Percentiles rank a stretch among this genome's conserved stretches.
Conservation (phyloP, 2,888 invertebrate genomes). For the Plagodis dolabraria region DNA sequence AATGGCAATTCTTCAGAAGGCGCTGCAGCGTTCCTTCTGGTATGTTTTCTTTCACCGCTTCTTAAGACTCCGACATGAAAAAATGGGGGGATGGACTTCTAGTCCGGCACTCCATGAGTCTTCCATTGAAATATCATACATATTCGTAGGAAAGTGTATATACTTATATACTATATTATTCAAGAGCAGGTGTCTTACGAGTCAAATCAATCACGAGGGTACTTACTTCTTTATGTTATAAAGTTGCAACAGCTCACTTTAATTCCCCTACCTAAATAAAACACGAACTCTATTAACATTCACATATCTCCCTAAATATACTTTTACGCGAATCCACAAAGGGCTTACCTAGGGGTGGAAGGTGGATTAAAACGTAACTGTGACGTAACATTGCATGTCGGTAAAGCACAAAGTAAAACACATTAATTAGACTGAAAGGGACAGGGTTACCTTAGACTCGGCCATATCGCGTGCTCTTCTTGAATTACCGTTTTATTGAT, state of each 20-base stretch:
- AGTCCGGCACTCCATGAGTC: too few species aligned
- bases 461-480: constrained; percentile 77
- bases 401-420: constrained; percentile 59
- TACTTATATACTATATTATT: too few species aligned
- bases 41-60: too few species aligned
- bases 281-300: constrained; percentile 6
- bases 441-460: constrained; percentile 69
- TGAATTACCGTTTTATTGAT: constrained; percentile 78
- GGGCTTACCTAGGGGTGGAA: neutral
- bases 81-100: too few species aligned
- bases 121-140: too few species aligned
- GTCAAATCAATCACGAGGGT: neutral
- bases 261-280: neutral
- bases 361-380: constrained; percentile 27
- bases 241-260: neutral
- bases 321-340: constrained; percentile 3
- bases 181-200: too few species aligned
- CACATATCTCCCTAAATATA: constrained; percentile 3
- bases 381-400: constrained; percentile 59
- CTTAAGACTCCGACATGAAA: too few species aligned
- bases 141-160: too few species aligned
- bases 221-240: neutral
- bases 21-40: too few species aligned
- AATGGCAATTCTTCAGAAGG: too few species aligned
- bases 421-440: constrained; percentile 72